A percentile compares a stretch with the other conserved stretches of the same genome.
Evolutionary conservation across 2,888 invertebrate genomes (phyloP).

Genomic region (Onchidella celtica): DNA sequence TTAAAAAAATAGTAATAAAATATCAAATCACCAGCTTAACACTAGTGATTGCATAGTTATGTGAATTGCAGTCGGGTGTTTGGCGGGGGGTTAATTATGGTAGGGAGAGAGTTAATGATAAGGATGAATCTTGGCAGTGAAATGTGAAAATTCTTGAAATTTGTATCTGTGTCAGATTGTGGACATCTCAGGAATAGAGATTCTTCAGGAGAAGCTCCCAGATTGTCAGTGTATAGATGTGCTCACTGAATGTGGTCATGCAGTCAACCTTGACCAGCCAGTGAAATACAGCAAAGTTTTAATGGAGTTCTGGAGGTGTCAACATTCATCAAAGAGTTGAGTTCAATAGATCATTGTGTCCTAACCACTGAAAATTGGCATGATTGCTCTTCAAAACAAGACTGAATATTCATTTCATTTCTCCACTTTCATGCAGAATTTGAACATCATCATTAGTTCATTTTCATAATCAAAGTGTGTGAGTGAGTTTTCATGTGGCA

Average conservation of each 20-base stretch:
- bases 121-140: too few species aligned
- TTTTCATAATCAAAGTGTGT: too few species aligned
- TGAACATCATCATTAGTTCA: too few species aligned
- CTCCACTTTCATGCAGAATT: not conserved
- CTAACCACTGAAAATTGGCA: not conserved
- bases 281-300: constrained; percentile 42
- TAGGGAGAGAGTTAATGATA: too few species aligned
- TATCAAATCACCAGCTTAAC: too few species aligned
- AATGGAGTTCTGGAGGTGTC: constrained; percentile 45
- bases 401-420: not conserved
- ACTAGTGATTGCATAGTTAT: too few species aligned
- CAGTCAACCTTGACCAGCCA: constrained; percentile 68
- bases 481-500: too few species aligned
- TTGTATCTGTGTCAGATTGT: constrained; percentile 70
- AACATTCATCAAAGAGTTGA: not conserved
- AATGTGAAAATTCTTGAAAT: too few species aligned
- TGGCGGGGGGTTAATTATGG: too few species aligned
- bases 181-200: constrained; percentile 69
- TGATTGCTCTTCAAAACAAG: not conserved
- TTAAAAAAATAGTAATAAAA: too few species aligned
- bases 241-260: constrained; percentile 74
- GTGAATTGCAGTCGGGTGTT: not conserved
- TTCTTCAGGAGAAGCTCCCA: constrained; percentile 64
- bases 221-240: constrained; percentile 68
- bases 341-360: not conserved